These are phyloP conservation scores for Phenganax subtilis DNA, from an alignment of 92 coral and sea anemone genomes.

Conservation along the genomic window DNA sequence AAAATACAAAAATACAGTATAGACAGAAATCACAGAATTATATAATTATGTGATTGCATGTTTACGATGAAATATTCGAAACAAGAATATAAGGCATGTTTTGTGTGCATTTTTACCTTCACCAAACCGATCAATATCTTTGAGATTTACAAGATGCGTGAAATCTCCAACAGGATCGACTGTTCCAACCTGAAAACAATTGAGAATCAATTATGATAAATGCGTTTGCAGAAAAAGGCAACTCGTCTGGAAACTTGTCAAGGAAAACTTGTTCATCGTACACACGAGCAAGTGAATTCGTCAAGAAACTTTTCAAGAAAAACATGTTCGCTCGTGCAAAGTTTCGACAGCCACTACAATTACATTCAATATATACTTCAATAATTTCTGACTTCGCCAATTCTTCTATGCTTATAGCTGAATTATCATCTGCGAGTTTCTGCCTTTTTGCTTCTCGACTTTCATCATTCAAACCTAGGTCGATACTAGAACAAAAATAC, in stretches of 20 bases:
- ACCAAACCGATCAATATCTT: slow-evolving; percentile 73
- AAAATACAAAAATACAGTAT: not conserved
- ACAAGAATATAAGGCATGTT: no score
- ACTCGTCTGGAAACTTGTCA: no score
- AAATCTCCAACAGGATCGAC: slow-evolving; percentile 91
- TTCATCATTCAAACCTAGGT: slow-evolving; percentile 53
- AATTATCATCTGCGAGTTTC: slow-evolving; percentile 60
- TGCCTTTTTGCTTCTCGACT: slow-evolving; percentile 54
- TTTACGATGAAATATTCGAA: no score
- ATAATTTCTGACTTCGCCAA: slow-evolving; percentile 76
- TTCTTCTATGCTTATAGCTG: slow-evolving; percentile 83
- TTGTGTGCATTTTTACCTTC: slow-evolving; percentile 53
- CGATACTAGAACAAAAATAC: not conserved
- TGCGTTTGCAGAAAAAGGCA: not conserved
- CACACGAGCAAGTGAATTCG: no score
- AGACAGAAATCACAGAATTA: not conserved
- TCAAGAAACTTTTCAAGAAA: not conserved
- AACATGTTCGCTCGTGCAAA: not conserved
- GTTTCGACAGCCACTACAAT: not conserved
- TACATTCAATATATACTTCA: slow-evolving; percentile 50
- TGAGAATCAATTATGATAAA: not conserved
- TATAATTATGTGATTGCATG: no score
- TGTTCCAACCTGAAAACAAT: slow-evolving; percentile 71
- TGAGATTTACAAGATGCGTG: slow-evolving; percentile 58
- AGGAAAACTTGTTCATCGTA: no score